A percentile compares a stretch with the other conserved stretches of the same genome.
phyloP scores from a whole-genome alignment of 2,888 invertebrate species.

The Euphydryas editha region DNA sequence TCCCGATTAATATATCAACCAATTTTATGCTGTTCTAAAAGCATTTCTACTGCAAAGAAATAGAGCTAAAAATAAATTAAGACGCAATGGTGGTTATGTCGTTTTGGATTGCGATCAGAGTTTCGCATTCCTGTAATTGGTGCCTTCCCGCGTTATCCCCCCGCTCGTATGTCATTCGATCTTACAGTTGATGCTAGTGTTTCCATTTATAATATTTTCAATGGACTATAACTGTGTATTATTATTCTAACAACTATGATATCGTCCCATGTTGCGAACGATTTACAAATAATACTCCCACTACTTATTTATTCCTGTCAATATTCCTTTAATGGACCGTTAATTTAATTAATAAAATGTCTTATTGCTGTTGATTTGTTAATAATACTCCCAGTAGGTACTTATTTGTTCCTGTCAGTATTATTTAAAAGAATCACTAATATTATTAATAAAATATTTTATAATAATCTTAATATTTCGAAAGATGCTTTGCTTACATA shows the following conservation, averaged over 20 bases:
- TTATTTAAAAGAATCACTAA: no score
- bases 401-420: no score
- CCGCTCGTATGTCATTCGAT: slow-evolving; percentile 59
- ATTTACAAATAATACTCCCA: not conserved
- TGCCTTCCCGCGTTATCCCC: slow-evolving; percentile 65
- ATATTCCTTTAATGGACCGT: no score
- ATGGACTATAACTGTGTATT: not conserved
- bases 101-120: slow-evolving; percentile 35
- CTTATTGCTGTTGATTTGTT: no score
- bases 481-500: no score
- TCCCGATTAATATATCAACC: slow-evolving; percentile 34
- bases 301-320: not conserved
- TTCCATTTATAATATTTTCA: slow-evolving; percentile 21
- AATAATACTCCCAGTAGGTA: no score
- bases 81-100: slow-evolving; percentile 1
- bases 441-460: no score
- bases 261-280: not conserved
- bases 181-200: slow-evolving; percentile 31
- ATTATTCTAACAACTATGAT: not conserved
- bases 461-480: no score
- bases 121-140: slow-evolving; percentile 62
- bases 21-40: slow-evolving; percentile 24
- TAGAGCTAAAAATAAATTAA: slow-evolving; percentile 38
- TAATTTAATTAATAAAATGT: no score
- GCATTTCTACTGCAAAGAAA: fast-evolving